A percentile compares a stretch with the other conserved stretches of the same genome.
Conservation (phyloP, 2,888 invertebrate genomes). For the Idaea dimidiata region DNA sequence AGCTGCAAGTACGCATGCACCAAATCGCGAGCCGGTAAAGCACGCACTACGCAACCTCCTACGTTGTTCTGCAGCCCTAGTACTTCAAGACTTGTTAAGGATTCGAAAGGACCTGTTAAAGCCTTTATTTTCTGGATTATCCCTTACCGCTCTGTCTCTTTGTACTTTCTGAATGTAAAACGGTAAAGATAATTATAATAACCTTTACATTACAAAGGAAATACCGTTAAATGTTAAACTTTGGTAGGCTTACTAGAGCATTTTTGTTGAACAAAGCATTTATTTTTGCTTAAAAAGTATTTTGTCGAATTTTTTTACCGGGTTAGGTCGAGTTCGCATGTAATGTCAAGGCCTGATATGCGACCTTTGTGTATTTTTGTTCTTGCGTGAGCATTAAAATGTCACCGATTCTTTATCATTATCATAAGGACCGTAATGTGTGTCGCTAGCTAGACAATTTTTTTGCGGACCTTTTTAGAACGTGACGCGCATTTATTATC, state of each 20-base stretch:
- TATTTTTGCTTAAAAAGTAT: slow-evolving; percentile 12
- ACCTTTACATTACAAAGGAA: neutral
- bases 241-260: neutral
- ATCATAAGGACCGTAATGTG: slow-evolving; percentile 9
- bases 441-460: slow-evolving; percentile 12
- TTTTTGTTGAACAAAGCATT: slow-evolving; percentile 12
- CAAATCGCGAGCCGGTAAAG: slow-evolving; percentile 56
- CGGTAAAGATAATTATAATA: slow-evolving; percentile 1
- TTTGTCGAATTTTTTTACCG: slow-evolving; percentile 14
- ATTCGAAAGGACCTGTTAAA: slow-evolving; percentile 50
- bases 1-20: slow-evolving; percentile 54
- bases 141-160: slow-evolving; percentile 22
- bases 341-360: slow-evolving; percentile 27
- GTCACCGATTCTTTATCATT: slow-evolving; percentile 21
- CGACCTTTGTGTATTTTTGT: slow-evolving; percentile 23
- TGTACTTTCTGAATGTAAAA: neutral
- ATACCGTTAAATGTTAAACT: neutral
- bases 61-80: slow-evolving; percentile 56
- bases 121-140: slow-evolving; percentile 19
- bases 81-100: slow-evolving; percentile 61
- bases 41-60: slow-evolving; percentile 48
- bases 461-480: slow-evolving; percentile 8
- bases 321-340: slow-evolving; percentile 14
- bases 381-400: slow-evolving; percentile 20
- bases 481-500: slow-evolving; percentile 5